These are phyloP conservation scores for Phymanthus crucifer DNA, from an alignment of 92 coral and sea anemone species.

Conservation along the genomic window DNA sequence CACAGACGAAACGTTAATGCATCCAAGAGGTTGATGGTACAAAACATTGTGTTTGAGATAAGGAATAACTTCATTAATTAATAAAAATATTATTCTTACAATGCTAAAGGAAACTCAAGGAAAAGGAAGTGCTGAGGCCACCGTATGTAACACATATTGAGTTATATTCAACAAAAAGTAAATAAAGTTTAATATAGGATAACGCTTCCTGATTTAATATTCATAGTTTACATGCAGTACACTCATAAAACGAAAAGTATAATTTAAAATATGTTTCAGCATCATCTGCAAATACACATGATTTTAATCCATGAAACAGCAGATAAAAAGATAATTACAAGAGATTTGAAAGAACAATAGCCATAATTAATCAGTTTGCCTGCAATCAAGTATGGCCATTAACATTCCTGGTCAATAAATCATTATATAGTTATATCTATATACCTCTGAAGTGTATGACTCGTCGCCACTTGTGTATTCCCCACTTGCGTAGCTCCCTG, in stretches of 20 bases:
- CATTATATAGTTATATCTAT: neutral
- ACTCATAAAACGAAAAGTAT: neutral
- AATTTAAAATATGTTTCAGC: neutral
- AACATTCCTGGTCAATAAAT: slow-evolving; percentile 11
- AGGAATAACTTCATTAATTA: neutral
- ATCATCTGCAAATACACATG: neutral
- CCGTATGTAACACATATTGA: neutral
- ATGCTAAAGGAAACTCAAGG: neutral
- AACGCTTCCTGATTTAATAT: neutral
- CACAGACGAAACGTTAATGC: slow-evolving; percentile 7
- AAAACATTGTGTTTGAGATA: neutral
- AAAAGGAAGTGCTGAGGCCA: neutral
- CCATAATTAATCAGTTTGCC: slow-evolving; percentile 25
- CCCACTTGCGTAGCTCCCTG: slow-evolving; percentile 93
- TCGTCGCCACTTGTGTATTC: slow-evolving; percentile 94
- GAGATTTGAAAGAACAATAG: slow-evolving; percentile 6
- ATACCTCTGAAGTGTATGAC: slow-evolving; percentile 87
- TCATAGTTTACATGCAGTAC: neutral
- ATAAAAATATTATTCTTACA: neutral
- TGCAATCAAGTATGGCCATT: neutral
- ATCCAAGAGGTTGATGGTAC: neutral
- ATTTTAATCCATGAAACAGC: neutral
- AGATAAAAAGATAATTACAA: neutral
- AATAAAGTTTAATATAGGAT: neutral
- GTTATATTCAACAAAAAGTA: neutral